Evolutionary conservation across 2,888 invertebrate species (phyloP), one percentile per base, ranked within the genome.

Genomic region (Synergus laeviventris): DNA sequence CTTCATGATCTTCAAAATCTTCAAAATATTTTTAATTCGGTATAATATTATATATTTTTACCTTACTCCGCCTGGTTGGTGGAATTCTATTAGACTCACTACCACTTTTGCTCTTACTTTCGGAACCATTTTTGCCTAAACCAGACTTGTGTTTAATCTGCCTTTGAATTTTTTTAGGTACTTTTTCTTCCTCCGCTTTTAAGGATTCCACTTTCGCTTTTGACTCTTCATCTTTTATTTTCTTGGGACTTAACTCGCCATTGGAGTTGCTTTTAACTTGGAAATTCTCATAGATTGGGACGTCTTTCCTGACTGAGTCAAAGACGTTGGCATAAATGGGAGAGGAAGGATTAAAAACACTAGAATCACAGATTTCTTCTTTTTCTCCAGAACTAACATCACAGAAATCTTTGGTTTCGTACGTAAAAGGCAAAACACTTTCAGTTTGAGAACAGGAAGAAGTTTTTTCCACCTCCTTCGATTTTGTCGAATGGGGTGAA

Each of bases 311-410:
- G 5, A 75, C 66, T 7, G 76, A 79, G 5, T 83, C 82, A 60
- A 87, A 87, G 1, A 87, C 79, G 74, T 87, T 87, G 1, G 81
- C 87, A 76, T 87, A 87, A n/a, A 83, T 78, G 16, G 84, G 86
- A 11, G 45, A 31, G 4, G 7, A 31, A 31, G 31, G 31, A 31
- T 31, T 62, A 24, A 39, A 3, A 76, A 75, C 3, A 79, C 75
- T 21, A 60, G 45, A 61, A 49, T 73, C 74, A 42, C 66, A 74
- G 42, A 24, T 61, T 61, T 64, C 21, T 54, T 78, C 56, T 38
- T 64, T 64, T 12, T 12, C 24, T 74, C 56, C 77, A 24, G 73
- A 73, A 60, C 36, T 62, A 61, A 77, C 82, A 84, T 84, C 84
- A 83, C 81, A 83, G 78, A 61, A 74, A 74, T 84, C 83, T 82